These are phyloP conservation scores for Microtus pennsylvanicus DNA, from an alignment of 2,113 vertebrate genomes.

Conservation along the genomic window DNA sequence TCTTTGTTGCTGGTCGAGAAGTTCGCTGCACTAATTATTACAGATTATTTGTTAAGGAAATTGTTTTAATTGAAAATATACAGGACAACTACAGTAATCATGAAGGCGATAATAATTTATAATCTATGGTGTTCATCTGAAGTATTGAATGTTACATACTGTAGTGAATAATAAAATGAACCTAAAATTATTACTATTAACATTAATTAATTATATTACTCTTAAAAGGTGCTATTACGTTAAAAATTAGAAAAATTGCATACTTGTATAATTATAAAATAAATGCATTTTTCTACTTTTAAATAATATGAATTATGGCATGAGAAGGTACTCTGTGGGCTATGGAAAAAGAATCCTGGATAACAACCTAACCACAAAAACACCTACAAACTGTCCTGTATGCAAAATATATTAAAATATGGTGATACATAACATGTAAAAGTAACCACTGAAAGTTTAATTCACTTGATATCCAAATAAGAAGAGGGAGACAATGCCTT, in stretches of 20 bases:
- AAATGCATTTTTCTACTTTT: not conserved
- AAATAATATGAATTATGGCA: not conserved
- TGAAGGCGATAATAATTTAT: not conserved
- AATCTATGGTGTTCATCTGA: not conserved
- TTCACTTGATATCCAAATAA: not conserved
- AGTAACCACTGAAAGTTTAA: not conserved
- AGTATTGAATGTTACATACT: not conserved
- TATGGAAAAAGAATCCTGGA: not conserved
- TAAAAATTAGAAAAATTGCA: not conserved
- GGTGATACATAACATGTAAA: not conserved
- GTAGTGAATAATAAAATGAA: not conserved
- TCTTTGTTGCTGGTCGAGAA: too few relatives aligned
- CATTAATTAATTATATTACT: not conserved
- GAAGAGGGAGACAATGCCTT: not conserved
- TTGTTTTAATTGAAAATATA: not conserved
- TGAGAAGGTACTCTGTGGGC: not conserved
- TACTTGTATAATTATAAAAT: not conserved
- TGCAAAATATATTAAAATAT: not conserved
- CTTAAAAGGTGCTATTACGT: not conserved
- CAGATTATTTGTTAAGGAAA: not conserved
- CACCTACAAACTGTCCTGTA: too few relatives aligned
- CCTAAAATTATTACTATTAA: not conserved
- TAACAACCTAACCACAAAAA: not conserved
- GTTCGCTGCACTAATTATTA: not conserved
- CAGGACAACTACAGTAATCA: not conserved